Evolutionary conservation across 2,797 vertebrate species (phyloP), one percentile per base, ranked within the genome.

Genomic region (Telmatherina bonti): DNA sequence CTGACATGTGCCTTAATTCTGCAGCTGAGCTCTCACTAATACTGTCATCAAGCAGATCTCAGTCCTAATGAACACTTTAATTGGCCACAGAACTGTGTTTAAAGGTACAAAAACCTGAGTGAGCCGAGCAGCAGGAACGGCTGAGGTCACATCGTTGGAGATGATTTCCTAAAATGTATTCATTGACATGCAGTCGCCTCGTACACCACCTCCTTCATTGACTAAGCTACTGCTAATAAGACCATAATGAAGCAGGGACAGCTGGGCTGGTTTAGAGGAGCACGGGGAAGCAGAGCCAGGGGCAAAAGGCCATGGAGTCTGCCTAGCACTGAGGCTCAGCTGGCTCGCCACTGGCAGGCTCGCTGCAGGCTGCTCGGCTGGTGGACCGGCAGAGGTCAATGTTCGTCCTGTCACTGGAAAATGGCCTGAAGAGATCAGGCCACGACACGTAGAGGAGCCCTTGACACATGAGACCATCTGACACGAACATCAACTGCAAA

Each of bases 51-150:
- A 81, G 77, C 68, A 85, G 81, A 90, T 85, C 85, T 85, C 78
- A 70, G 59, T 63, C 36, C 78, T 93, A 93, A 94, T 94, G 89
- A 91, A 90, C 68, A 70, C 78, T 75, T 87, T 92, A 90, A 90
- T 85, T 82, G 76, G 71, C 74, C 58, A 82, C 56, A 81, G 62
- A 76, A 79, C 71, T 67, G 58, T 31, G 26, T 66, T 75, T 62
- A 75, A 89, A 85, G 59, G 20, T 9, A 75, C 38, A 22, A 80
- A 80, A 87, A 64, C 60, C 72, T 74, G 66, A 30, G 51, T 43
- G 68, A 79, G 71, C 75, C 67, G 60, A 76, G 74, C 22, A 24
- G 52, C 53, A 74, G 29, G 56, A 61, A 62, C 4, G 27, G 53
- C 33, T 67, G 69, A 66, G 73, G 62, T 67, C 76, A 51, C 11